phyloP scores from a whole-genome alignment of 2,888 invertebrate species.

The Escarpia spicata region DNA sequence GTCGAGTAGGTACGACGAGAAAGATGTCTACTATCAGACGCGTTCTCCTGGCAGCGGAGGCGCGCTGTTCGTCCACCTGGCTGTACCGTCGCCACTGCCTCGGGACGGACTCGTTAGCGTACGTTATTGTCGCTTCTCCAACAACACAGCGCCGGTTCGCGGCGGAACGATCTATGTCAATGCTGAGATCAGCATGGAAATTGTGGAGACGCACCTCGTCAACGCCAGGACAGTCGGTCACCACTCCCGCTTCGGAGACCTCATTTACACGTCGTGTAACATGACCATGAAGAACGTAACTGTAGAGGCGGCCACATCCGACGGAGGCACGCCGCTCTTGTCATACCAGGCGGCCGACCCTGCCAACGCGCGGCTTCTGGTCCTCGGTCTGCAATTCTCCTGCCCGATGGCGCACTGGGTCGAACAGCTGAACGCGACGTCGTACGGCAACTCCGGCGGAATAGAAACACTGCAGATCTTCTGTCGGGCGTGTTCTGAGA shows the following conservation, averaged over 20 bases:
- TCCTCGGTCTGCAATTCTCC: neutral
- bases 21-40: conserved; percentile 28
- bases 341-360: conserved; percentile 32
- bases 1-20: conserved; percentile 19
- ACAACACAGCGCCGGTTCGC: conserved; percentile 34
- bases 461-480: conserved; percentile 28
- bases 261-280: conserved; percentile 28
- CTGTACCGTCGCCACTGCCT: conserved; percentile 18
- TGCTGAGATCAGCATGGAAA: conserved; percentile 26
- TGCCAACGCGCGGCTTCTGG: conserved; percentile 19
- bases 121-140: conserved; percentile 24
- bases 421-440: conserved; percentile 29
- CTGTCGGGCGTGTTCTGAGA: conserved; percentile 31
- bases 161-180: conserved; percentile 37
- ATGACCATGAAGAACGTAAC: conserved; percentile 28
- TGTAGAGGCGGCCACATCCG: neutral
- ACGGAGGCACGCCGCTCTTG: conserved; percentile 28
- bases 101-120: conserved; percentile 32
- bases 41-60: conserved; percentile 32
- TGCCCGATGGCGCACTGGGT: conserved; percentile 29
- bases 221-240: neutral
- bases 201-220: conserved; percentile 13
- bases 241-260: conserved; percentile 27
- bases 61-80: conserved; percentile 30
- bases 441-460: conserved; percentile 19